Evolutionary conservation across 2,113 vertebrate species (phyloP).

Genomic region (Oncorhynchus mykiss): DNA sequence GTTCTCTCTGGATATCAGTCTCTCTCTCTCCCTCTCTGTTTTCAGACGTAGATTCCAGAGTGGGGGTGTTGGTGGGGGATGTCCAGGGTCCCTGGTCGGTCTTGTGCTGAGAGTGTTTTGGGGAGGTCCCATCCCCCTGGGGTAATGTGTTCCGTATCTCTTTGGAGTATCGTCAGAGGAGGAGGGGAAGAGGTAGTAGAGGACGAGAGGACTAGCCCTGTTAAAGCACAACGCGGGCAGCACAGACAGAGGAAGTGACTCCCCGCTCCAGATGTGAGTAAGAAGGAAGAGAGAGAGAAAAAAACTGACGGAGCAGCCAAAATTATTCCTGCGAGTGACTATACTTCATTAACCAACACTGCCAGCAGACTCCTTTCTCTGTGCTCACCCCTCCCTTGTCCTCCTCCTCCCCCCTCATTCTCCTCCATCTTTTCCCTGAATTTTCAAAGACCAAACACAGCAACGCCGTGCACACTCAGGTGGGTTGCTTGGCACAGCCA

Average conservation of each 20-base stretch:
- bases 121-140: conserved; percentile 36
- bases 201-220: conserved; percentile 52
- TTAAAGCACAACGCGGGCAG: conserved; percentile 36
- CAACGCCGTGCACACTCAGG: conserved; percentile 19
- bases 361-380: conserved; percentile 45
- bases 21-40: not conserved
- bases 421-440: conserved; percentile 24
- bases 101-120: not conserved
- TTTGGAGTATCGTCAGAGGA: conserved; percentile 43
- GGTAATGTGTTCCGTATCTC: conserved; percentile 41
- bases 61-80: conserved; percentile 23
- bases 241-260: conserved; percentile 71
- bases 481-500: conserved; percentile 16
- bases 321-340: conserved; percentile 69
- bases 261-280: conserved; percentile 62
- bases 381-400: conserved; percentile 32
- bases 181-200: conserved; percentile 34
- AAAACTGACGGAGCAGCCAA: conserved; percentile 45
- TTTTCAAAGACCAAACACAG: conserved; percentile 42
- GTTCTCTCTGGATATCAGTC: conserved; percentile 43
- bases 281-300: conserved; percentile 1
- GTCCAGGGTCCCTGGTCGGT: conserved; percentile 27
- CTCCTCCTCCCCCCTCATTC: conserved; percentile 26
- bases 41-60: conserved; percentile 52
- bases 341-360: conserved; percentile 59